phyloP scores from a whole-genome alignment of 2,888 invertebrate species.

The Nezara viridula region DNA sequence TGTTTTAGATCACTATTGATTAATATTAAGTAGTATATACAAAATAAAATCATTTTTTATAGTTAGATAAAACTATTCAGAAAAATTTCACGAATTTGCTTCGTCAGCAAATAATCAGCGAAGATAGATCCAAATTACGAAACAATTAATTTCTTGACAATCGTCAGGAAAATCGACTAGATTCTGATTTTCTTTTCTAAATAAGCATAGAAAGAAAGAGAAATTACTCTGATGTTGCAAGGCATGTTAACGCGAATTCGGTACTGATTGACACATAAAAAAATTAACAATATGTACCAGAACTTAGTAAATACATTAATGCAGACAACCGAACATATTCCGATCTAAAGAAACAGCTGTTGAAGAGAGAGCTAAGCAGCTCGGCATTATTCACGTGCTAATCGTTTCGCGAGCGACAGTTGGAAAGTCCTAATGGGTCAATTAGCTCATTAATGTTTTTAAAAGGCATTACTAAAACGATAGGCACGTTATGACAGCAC shows the following conservation, averaged over 20 bases:
- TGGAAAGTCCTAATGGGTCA: not conserved
- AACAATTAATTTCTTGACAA: not conserved
- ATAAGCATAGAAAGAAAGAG: not conserved
- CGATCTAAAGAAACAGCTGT: not conserved
- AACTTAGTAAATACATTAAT: no score
- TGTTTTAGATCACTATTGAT: not conserved
- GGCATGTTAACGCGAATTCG: not conserved
- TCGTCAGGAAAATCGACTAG: not conserved
- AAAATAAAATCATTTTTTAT: not conserved
- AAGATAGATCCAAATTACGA: not conserved
- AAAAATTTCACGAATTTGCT: not conserved
- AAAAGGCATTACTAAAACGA: not conserved
- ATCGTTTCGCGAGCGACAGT: not conserved
- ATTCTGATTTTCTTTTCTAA: not conserved
- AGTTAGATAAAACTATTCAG: not conserved
- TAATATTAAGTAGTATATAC: not conserved
- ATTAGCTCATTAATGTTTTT: slow-evolving; percentile 16
- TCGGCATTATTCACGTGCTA: not conserved
- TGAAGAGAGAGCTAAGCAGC: not conserved
- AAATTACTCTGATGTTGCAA: not conserved
- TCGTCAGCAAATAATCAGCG: slow-evolving; percentile 11
- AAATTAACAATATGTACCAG: not conserved
- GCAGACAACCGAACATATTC: not conserved
- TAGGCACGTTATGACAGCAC: not conserved
- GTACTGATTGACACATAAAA: not conserved